Conservation (phyloP, 2,113 vertebrate genomes). For the Lophotis ruficrista region DNA sequence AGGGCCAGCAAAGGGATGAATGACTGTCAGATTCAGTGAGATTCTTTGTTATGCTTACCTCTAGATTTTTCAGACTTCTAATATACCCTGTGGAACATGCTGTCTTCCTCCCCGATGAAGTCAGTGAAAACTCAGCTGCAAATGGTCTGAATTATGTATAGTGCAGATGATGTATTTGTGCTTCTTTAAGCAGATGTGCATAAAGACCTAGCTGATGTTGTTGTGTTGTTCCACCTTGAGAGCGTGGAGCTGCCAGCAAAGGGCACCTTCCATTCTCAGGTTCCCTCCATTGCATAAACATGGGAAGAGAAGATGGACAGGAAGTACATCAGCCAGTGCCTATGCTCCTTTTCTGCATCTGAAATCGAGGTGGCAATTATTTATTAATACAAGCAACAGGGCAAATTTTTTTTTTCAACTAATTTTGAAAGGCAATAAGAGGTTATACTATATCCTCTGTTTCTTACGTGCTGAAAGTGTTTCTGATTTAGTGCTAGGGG, state of each 20-base stretch:
- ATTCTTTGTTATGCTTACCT: not conserved
- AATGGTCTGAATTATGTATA: not conserved
- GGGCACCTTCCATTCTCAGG: not conserved
- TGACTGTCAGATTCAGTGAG: not conserved
- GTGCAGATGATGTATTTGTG: not conserved
- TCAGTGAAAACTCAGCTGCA: not conserved
- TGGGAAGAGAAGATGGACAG: not conserved
- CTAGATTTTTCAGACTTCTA: not conserved
- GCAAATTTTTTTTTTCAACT: not conserved
- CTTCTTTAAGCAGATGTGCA: not conserved
- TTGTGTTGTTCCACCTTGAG: not conserved
- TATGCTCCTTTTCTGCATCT: not conserved
- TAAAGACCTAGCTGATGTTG: not conserved
- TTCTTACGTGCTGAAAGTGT: not conserved
- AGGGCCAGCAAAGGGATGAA: not conserved
- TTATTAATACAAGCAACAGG: not conserved
- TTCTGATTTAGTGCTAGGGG: not conserved
- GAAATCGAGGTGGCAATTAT: not conserved
- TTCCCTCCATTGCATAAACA: not conserved
- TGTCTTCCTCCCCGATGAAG: not conserved
- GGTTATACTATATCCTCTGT: not conserved
- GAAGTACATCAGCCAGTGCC: not conserved
- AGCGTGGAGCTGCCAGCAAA: not conserved
- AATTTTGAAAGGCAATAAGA: not conserved
- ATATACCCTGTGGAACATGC: not conserved